Evolutionary conservation across 1,140 invertebrate genomes (phyloP).

Genomic region (Diabrotica virgifera): DNA sequence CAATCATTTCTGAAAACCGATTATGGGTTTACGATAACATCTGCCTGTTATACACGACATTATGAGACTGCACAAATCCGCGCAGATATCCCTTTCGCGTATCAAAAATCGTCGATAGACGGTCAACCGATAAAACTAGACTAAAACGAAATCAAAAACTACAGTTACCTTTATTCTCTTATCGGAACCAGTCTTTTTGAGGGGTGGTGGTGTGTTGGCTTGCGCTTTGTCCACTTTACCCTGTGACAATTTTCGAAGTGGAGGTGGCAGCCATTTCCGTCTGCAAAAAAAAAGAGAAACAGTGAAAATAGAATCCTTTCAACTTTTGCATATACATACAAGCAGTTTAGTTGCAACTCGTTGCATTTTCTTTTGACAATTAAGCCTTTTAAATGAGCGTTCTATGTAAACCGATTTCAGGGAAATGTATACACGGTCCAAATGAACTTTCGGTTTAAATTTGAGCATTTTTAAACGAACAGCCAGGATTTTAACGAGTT

Average conservation of each 20-base stretch:
- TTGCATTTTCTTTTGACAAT: too few species aligned
- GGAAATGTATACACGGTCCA: too few species aligned
- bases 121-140: background rate
- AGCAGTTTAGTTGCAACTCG: too few species aligned
- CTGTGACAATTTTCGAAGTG: slow-evolving; percentile 84
- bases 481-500: too few species aligned
- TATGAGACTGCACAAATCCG: background rate
- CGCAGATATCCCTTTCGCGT: background rate
- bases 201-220: slow-evolving; percentile 52
- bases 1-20: too few species aligned
- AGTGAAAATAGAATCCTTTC: slow-evolving; percentile 4
- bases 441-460: too few species aligned
- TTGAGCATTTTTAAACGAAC: too few species aligned
- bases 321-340: background rate
- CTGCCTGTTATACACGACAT: too few species aligned
- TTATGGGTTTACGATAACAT: too few species aligned
- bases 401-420: too few species aligned
- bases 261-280: slow-evolving; percentile 89
- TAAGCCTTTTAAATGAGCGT: too few species aligned
- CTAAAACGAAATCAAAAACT: background rate
- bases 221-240: slow-evolving; percentile 78
- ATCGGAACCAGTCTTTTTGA: slow-evolving; percentile 74
- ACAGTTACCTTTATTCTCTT: slow-evolving; percentile 72
- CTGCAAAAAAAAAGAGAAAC: slow-evolving; percentile 48
- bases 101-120: too few species aligned